A percentile compares a stretch with the other conserved stretches of the same genome.
These are phyloP conservation scores for Pipra filicauda DNA, from an alignment of 2,113 vertebrate genomes.

Conservation along the genomic window DNA sequence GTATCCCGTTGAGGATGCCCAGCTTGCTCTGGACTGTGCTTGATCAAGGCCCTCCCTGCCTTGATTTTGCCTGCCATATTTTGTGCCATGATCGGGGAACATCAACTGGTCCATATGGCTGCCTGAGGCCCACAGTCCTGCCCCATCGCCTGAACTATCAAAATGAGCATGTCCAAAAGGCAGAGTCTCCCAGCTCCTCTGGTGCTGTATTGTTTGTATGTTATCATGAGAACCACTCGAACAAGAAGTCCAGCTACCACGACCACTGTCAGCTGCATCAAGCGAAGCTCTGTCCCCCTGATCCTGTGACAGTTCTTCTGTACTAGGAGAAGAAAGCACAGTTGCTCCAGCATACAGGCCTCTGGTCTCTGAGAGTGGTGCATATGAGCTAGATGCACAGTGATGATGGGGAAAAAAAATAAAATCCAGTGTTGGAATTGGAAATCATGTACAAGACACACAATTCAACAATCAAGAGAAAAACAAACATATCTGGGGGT, in stretches of 20 bases:
- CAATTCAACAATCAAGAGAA: not conserved
- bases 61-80: constrained; percentile 79
- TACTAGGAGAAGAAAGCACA: constrained; percentile 92
- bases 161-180: constrained; percentile 83
- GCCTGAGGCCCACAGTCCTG: constrained; percentile 77
- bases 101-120: constrained; percentile 77
- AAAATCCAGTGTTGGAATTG: not conserved
- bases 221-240: constrained; percentile 98
- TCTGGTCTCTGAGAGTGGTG: constrained; percentile 87
- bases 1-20: constrained; percentile 92
- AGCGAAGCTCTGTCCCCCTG: constrained; percentile 94
- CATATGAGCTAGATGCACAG: constrained; percentile 80
- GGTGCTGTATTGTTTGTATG: constrained; percentile 97
- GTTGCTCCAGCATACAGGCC: constrained; percentile 87
- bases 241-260: constrained; percentile 98
- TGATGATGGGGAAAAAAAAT: not conserved
- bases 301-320: constrained; percentile 95
- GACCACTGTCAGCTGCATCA: constrained; percentile 95
- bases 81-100: constrained; percentile 79
- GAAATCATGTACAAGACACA: not conserved
- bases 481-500: not conserved
- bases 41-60: constrained; percentile 82
- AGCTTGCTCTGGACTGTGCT: constrained; percentile 92
- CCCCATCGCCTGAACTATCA: constrained; percentile 76
- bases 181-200: constrained; percentile 94